Percentiles rank a stretch among this genome's conserved stretches.
Evolutionary conservation across 2,888 invertebrate species (phyloP).

Genomic region (Trissoscelio sp.): DNA sequence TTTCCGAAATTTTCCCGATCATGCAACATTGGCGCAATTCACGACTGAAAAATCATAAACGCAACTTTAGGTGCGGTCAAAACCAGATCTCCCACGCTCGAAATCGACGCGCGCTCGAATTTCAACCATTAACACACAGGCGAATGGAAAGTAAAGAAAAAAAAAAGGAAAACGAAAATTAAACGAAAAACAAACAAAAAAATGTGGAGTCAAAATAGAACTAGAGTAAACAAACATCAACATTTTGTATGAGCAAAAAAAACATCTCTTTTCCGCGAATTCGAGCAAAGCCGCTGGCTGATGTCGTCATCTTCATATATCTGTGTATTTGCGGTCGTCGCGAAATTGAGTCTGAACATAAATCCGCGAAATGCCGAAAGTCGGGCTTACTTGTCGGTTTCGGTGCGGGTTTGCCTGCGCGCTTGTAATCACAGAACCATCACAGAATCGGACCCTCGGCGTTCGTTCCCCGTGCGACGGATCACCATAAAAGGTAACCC

Average conservation of each 20-base stretch:
- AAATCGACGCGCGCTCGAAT: slow-evolving; percentile 63
- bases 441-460: slow-evolving; percentile 69
- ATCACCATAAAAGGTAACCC: slow-evolving; percentile 83
- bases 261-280: slow-evolving; percentile 35
- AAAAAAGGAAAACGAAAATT: not conserved
- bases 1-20: slow-evolving; percentile 23
- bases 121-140: slow-evolving; percentile 5
- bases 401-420: slow-evolving; percentile 22
- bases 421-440: slow-evolving; percentile 71
- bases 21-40: slow-evolving; percentile 36
- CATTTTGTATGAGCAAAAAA: too few relatives aligned
- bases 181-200: not conserved
- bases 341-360: slow-evolving; percentile 43
- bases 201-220: slow-evolving; percentile 1
- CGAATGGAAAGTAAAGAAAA: not conserved
- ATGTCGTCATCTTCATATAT: slow-evolving; percentile 81
- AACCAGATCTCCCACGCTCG: slow-evolving; percentile 79
- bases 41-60: slow-evolving; percentile 47
- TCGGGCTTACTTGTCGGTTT: slow-evolving; percentile 57
- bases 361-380: not conserved
- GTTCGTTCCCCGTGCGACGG: slow-evolving; percentile 70
- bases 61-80: slow-evolving; percentile 74
- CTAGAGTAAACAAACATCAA: not conserved
- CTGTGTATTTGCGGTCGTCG: slow-evolving; percentile 63
- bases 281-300: slow-evolving; percentile 47